Evolutionary conservation across 92 coral and sea anemone genomes (phyloP).

Genomic region (Zoanthus sansibaricus): DNA sequence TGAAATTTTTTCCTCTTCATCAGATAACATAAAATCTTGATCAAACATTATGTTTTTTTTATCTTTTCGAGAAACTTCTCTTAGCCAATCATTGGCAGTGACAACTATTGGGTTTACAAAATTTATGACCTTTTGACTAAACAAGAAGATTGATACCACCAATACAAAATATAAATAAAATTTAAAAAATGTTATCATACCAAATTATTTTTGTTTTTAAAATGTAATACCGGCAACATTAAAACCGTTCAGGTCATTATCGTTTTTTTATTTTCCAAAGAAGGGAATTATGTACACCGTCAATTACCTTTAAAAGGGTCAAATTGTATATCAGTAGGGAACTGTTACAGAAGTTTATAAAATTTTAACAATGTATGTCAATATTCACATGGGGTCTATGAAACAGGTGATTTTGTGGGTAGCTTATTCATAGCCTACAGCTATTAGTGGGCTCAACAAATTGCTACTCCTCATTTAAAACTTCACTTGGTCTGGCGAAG

Average conservation of each 20-base stretch:
- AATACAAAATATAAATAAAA: too few relatives aligned
- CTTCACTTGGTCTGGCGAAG: not conserved
- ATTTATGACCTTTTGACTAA: too few relatives aligned
- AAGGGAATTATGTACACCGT: not conserved
- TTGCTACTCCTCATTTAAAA: not conserved
- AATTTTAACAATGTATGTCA: not conserved
- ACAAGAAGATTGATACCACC: too few relatives aligned
- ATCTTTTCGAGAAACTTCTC: too few relatives aligned
- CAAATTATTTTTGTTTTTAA: not conserved
- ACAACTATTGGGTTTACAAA: too few relatives aligned
- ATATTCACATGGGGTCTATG: not conserved
- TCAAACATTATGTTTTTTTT: too few relatives aligned
- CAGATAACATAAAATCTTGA: too few relatives aligned
- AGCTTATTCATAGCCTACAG: not conserved
- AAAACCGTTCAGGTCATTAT: not conserved
- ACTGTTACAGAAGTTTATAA: not conserved
- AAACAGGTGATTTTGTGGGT: not conserved
- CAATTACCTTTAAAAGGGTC: not conserved
- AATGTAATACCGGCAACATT: not conserved
- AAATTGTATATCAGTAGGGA: not conserved
- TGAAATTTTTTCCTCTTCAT: too few relatives aligned
- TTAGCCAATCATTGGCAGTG: too few relatives aligned
- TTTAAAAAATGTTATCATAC: not conserved
- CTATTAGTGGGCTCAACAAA: not conserved
- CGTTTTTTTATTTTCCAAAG: not conserved